These are phyloP conservation scores for Hydropsyche betteni DNA, from an alignment of 2,888 invertebrate species.

Conservation along the genomic window DNA sequence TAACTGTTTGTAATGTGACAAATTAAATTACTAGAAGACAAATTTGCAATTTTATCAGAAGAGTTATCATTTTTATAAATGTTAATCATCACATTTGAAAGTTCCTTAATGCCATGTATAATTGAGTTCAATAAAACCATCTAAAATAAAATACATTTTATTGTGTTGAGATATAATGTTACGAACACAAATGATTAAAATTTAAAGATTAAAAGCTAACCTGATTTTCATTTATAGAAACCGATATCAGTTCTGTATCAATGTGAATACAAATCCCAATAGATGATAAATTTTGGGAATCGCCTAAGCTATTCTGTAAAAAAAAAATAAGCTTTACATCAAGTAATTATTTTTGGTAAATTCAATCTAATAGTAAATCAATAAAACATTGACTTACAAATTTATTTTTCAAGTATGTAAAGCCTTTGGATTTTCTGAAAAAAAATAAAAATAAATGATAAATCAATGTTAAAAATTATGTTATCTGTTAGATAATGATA, in stretches of 20 bases:
- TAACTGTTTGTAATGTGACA: not conserved
- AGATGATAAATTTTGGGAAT: constrained; percentile 15
- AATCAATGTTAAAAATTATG: no score
- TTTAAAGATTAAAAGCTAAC: not conserved
- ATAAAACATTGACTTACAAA: no score
- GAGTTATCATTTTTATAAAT: not conserved
- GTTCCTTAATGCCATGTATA: constrained; percentile 28
- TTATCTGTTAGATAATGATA: no score
- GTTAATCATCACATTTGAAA: not conserved
- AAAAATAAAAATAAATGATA: no score
- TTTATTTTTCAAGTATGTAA: no score
- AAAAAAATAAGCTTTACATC: not conserved
- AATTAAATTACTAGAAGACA: not conserved
- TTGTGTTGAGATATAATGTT: not conserved
- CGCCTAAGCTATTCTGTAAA: not conserved
- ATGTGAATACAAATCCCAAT: constrained; percentile 44
- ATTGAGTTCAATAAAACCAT: constrained; percentile 27
- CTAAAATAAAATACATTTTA: constrained; percentile 5
- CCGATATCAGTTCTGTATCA: constrained; percentile 42
- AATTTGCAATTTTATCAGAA: not conserved
- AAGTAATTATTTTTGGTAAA: not conserved
- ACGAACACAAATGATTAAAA: no score
- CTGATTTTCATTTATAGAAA: constrained; percentile 43
- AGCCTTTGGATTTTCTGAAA: no score
- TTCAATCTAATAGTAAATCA: not conserved